phyloP scores from a whole-genome alignment of 2,113 vertebrate genomes.

The Heloderma charlesbogerti region DNA sequence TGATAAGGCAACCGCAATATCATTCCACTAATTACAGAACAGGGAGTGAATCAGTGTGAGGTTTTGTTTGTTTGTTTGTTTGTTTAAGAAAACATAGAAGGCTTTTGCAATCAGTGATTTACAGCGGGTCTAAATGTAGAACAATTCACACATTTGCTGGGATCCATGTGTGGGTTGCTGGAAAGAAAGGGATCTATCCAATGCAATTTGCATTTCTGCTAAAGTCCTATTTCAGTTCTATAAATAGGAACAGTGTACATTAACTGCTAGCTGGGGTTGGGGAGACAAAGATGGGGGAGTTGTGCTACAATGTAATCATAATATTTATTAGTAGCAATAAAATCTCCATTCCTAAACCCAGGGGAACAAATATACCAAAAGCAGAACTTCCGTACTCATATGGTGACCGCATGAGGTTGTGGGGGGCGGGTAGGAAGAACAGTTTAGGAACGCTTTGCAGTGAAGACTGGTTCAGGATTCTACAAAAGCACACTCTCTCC shows the following conservation, averaged over 20 bases:
- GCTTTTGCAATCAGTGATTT: neutral
- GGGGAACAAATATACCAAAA: slow-evolving; percentile 34
- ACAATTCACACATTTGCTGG: neutral
- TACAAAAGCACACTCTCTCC: neutral
- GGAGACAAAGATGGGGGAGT: neutral
- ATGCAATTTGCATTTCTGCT: neutral
- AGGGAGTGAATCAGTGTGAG: neutral
- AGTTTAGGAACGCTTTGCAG: neutral
- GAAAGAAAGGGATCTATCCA: neutral
- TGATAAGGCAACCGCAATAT: neutral
- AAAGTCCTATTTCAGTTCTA: neutral
- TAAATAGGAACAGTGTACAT: slow-evolving; percentile 7
- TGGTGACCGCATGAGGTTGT: neutral
- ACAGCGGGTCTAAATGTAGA: neutral
- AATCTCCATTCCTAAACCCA: slow-evolving; percentile 28
- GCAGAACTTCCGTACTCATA: neutral
- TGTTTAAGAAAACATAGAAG: neutral
- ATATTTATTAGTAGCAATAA: slow-evolving; percentile 45
- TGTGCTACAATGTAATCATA: neutral
- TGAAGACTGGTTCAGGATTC: neutral
- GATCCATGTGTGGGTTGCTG: neutral
- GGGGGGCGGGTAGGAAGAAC: neutral
- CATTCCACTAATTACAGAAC: neutral
- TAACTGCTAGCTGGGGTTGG: neutral
- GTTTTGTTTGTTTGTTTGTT: neutral